Conservation (phyloP, 2,113 vertebrate genomes). For the Pomatorhinus ruficollis region DNA sequence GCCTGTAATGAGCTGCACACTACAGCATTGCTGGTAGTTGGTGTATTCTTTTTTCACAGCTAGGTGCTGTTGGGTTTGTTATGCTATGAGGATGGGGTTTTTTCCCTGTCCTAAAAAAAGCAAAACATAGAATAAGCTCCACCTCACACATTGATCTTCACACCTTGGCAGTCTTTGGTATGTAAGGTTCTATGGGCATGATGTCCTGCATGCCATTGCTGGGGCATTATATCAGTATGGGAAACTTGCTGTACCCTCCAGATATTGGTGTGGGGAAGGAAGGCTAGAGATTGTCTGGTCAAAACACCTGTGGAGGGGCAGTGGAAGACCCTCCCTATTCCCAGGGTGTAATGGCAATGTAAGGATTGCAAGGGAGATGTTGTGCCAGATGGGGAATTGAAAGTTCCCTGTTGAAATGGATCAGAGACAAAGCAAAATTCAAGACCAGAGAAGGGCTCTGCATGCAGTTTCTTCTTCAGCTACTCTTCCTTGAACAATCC, state of each 20-base stretch:
- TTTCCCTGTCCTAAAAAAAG: neutral
- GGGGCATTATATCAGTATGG: neutral
- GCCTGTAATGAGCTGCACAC: neutral
- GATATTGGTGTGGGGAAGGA: accelerated
- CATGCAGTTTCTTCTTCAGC: neutral
- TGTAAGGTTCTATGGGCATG: neutral
- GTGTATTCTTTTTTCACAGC: neutral
- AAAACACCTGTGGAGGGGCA: accelerated
- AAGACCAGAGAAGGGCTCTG: neutral
- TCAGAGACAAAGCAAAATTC: neutral
- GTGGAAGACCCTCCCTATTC: neutral
- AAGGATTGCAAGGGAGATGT: neutral
- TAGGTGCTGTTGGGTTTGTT: neutral
- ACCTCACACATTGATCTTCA: neutral
- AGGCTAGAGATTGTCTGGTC: neutral
- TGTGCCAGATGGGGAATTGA: neutral
- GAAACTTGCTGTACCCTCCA: neutral
- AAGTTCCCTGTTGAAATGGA: neutral
- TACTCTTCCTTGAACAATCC: neutral
- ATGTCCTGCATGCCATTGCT: accelerated
- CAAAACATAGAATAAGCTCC: neutral
- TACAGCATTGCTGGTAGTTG: neutral
- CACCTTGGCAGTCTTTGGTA: neutral
- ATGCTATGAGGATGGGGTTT: neutral
- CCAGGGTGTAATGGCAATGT: neutral